A percentile compares a stretch with the other conserved stretches of the same genome.
These are phyloP conservation scores for Clepsis dumicolana DNA, from an alignment of 2,888 invertebrate genomes.

Conservation along the genomic window DNA sequence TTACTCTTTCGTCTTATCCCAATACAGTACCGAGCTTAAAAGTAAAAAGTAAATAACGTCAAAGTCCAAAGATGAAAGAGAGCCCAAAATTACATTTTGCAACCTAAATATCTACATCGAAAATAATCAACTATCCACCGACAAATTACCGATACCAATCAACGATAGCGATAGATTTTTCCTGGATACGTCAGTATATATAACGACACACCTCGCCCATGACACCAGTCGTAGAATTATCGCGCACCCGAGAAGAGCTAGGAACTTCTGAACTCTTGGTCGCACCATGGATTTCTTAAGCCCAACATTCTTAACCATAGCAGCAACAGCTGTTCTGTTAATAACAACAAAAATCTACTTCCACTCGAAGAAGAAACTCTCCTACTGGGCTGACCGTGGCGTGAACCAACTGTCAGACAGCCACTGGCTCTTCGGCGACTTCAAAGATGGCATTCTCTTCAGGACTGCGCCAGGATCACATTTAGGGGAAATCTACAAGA, in stretches of 20 bases:
- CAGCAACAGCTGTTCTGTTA: background rate
- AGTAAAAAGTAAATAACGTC: background rate
- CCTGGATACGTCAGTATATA: background rate
- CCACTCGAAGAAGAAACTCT: conserved; percentile 24
- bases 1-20: no score
- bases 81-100: background rate
- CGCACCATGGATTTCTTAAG: background rate
- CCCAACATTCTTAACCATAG: background rate
- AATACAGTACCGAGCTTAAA: no score
- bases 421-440: conserved; percentile 51
- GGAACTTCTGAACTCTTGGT: background rate
- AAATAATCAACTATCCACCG: background rate
- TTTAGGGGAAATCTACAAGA: conserved; percentile 47
- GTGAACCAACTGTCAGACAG: conserved; percentile 17
- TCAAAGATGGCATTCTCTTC: conserved; percentile 52
- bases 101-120: background rate
- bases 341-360: conserved; percentile 18
- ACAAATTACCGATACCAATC: background rate
- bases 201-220: background rate
- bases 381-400: conserved; percentile 25
- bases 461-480: conserved; percentile 51
- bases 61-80: background rate
- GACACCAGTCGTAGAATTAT: background rate
- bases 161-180: background rate
- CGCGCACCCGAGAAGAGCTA: background rate